Evolutionary conservation across 2,888 invertebrate genomes (phyloP).

Genomic region (Epinotia demarniana): DNA sequence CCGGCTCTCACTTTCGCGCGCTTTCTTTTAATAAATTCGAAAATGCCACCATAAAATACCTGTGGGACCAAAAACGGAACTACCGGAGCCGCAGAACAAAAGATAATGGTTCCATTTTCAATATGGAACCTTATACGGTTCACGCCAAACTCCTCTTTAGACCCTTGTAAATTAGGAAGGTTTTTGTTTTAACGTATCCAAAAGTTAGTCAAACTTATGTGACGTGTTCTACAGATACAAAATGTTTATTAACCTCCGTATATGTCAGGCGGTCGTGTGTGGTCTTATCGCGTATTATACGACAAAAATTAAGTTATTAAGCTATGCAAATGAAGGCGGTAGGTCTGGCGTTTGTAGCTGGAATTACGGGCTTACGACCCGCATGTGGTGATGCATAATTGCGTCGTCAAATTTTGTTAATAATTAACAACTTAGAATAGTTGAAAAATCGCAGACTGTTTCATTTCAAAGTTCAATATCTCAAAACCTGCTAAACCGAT

Average conservation of each 20-base stretch:
- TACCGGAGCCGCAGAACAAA: conserved; percentile 41
- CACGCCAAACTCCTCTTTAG: conserved; percentile 23
- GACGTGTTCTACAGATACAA: conserved; percentile 27
- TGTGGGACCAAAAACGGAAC: conserved; percentile 46
- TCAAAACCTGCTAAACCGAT: no score
- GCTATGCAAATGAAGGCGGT: conserved; percentile 63
- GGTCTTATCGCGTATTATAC: conserved; percentile 55
- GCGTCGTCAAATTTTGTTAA: not conserved
- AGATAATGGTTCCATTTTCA: conserved; percentile 42
- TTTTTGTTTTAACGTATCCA: conserved; percentile 11
- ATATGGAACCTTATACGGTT: conserved; percentile 13
- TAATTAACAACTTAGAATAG: no score
- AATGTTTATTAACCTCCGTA: conserved; percentile 41
- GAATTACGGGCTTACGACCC: conserved; percentile 12
- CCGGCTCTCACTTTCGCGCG: conserved; percentile 38
- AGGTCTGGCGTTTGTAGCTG: conserved; percentile 19
- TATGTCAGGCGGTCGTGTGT: conserved; percentile 56
- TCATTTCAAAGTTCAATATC: no score
- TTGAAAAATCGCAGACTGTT: no score
- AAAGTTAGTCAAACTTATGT: conserved; percentile 36
- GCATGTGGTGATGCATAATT: not conserved
- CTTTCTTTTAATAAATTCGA: conserved; percentile 45
- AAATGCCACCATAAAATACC: conserved; percentile 40
- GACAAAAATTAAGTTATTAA: conserved; percentile 70
- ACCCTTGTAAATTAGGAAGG: not conserved